Conservation (phyloP, 2,888 invertebrate species). For the Drosophila nr. medialis region DNA sequence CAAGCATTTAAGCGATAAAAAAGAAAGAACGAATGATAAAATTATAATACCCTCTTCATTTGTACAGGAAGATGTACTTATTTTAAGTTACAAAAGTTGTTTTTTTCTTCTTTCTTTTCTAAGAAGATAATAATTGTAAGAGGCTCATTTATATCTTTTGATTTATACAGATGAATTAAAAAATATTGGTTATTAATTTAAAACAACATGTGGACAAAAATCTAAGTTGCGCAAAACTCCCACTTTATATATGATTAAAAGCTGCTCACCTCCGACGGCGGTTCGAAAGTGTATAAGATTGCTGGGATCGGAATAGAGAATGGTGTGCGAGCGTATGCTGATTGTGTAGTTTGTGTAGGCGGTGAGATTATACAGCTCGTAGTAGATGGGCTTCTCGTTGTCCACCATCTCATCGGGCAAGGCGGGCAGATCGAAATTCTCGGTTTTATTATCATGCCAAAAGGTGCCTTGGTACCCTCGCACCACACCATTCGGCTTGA, state of each 20-base stretch:
- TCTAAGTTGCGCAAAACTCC: not conserved
- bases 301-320: constrained; percentile 87
- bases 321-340: constrained; percentile 90
- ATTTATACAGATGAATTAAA: not conserved
- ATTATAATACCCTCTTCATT: not conserved
- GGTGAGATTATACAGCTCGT: constrained; percentile 84
- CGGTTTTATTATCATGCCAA: constrained; percentile 35
- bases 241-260: not conserved
- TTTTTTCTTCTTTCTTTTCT: not conserved
- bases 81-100: not conserved
- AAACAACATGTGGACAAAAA: not conserved
- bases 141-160: not conserved
- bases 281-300: constrained; percentile 86
- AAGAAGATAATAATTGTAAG: too few relatives aligned
- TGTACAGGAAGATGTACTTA: not conserved
- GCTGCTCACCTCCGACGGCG: constrained; percentile 86
- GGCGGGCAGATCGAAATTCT: constrained; percentile 36
- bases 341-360: constrained; percentile 90
- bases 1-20: not conserved
- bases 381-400: constrained; percentile 60
- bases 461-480: constrained; percentile 55
- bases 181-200: not conserved
- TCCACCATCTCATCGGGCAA: constrained; percentile 49
- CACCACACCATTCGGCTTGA: constrained; percentile 90
- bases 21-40: not conserved